Evolutionary conservation across 2,888 invertebrate genomes (phyloP).

Genomic region (Andrena praecox): DNA sequence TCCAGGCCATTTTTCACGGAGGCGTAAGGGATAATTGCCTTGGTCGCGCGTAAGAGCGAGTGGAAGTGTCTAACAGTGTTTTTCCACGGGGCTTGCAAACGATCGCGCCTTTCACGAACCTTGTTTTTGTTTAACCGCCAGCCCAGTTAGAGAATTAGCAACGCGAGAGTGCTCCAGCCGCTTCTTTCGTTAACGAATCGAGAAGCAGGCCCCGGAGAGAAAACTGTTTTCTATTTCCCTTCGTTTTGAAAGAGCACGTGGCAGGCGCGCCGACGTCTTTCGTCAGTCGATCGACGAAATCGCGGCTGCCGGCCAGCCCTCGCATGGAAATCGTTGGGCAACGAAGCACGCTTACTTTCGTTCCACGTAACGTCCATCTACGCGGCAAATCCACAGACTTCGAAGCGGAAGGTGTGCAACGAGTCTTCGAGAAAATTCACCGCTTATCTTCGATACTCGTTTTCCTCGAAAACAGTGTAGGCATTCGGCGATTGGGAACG

Average conservation of each 20-base stretch:
- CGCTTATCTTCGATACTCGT: no score
- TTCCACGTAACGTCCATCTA: constrained; percentile 52
- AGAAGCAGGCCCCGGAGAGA: neutral
- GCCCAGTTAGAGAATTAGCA: neutral
- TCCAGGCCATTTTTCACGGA: neutral
- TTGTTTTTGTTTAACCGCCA: constrained; percentile 2
- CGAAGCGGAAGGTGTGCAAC: no score
- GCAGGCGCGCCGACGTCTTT: constrained; percentile 25
- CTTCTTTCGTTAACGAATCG: constrained; percentile 1
- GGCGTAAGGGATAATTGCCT: neutral
- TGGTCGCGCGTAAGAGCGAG: neutral
- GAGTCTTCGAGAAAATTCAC: no score
- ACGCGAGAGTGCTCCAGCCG: neutral
- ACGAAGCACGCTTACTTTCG: constrained; percentile 61
- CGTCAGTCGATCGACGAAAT: constrained; percentile 49
- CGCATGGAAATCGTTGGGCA: constrained; percentile 35
- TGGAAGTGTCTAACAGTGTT: neutral
- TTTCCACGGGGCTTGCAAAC: neutral
- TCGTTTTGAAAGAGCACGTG: constrained; percentile 29
- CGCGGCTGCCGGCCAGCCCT: neutral
- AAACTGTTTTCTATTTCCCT: neutral
- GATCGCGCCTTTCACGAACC: neutral
- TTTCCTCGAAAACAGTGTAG: no score
- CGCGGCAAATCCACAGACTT: constrained; percentile 24
- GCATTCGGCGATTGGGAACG: no score